These are phyloP conservation scores for Micrasema minimum DNA, from an alignment of 1,140 invertebrate genomes.

Conservation along the genomic window DNA sequence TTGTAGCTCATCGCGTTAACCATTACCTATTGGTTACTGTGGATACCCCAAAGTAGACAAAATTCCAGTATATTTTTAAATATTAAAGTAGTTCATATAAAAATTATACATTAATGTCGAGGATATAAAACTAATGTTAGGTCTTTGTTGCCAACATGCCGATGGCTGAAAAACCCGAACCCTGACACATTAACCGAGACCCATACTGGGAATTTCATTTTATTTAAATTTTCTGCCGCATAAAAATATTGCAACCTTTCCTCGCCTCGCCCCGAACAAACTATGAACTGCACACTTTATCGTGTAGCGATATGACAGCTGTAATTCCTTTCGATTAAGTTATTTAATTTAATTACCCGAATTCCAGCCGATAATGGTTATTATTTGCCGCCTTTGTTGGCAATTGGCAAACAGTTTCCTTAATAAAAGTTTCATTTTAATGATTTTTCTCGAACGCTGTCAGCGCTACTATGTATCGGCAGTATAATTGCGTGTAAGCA, in stretches of 20 bases:
- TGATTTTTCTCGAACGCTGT: too few species aligned
- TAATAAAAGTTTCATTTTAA: background rate
- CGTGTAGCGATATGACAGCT: background rate
- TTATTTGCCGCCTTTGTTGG: conserved; percentile 5
- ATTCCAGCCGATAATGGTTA: background rate
- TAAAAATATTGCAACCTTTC: conserved; percentile 14
- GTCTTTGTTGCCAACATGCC: too few species aligned
- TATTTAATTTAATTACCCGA: conserved; percentile 15
- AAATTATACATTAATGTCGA: too few species aligned
- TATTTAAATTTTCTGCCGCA: background rate
- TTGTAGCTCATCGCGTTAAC: too few species aligned
- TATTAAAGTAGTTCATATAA: too few species aligned
- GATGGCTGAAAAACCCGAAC: conserved; percentile 4
- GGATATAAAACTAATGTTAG: too few species aligned
- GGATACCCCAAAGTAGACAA: too few species aligned
- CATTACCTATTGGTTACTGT: too few species aligned
- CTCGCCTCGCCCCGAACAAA: background rate
- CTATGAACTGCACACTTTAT: conserved; percentile 14
- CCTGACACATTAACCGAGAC: conserved; percentile 1
- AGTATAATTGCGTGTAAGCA: too few species aligned
- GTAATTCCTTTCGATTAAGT: conserved; percentile 2
- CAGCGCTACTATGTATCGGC: too few species aligned
- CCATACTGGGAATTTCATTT: background rate
- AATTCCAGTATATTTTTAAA: too few species aligned
- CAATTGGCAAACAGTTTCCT: background rate